Conservation (phyloP, 2,888 invertebrate genomes). For the Lasius platythorax region DNA sequence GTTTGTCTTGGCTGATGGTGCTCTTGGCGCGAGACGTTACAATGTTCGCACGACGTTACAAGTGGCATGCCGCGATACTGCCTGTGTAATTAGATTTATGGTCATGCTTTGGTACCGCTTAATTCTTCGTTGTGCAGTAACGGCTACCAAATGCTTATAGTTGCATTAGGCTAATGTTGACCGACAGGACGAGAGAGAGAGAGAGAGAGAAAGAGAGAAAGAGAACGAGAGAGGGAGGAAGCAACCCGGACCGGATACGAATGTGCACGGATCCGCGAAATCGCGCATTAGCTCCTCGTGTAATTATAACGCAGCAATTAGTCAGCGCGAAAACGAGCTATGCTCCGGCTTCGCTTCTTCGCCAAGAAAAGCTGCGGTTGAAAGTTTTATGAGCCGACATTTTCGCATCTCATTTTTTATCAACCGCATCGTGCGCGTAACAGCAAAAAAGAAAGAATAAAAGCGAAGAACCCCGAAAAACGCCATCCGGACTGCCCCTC, state of each 20-base stretch:
- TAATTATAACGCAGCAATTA: constrained; percentile 51
- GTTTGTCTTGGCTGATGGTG: constrained; percentile 23
- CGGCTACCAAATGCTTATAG: not conserved
- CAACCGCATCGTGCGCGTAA: constrained; percentile 1
- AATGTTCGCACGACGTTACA: constrained; percentile 37
- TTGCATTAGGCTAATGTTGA: constrained; percentile 31
- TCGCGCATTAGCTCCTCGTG: constrained; percentile 45
- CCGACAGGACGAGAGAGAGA: not conserved
- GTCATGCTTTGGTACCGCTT: constrained; percentile 44
- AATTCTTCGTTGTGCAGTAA: constrained; percentile 38
- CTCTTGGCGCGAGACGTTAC: constrained; percentile 28
- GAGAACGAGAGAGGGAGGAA: not conserved
- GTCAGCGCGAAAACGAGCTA: constrained; percentile 11
- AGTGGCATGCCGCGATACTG: constrained; percentile 33
- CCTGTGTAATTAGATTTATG: constrained; percentile 51
- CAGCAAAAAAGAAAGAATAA: not conserved
- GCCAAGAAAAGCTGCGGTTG: constrained; percentile 17
- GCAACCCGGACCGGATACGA: not conserved
- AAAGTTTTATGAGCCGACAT: constrained; percentile 50
- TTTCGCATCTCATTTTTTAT: constrained; percentile 43
- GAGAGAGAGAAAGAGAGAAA: not conserved
- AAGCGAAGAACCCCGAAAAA: not conserved
- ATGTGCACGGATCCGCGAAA: constrained; percentile 27
- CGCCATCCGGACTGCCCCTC: not conserved
- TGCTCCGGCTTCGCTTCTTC: constrained; percentile 1